Evolutionary conservation across 2,113 vertebrate species (phyloP), one percentile per base, ranked within the genome.

Genomic region (Sminthopsis crassicaudata): DNA sequence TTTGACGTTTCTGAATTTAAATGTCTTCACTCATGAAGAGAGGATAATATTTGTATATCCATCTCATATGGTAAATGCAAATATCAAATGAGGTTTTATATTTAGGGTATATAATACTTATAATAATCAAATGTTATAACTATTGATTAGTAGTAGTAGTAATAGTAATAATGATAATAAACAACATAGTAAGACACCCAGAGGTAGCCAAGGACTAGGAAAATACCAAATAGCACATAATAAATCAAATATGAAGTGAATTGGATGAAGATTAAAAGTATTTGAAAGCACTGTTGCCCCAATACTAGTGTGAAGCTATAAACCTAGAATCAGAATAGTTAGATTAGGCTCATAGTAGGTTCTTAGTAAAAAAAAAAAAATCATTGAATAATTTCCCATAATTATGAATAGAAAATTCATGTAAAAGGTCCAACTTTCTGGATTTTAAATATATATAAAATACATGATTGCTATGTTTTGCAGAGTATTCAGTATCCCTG

Each of bases 171-270:
- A 16, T 67, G 5, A 67, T 36, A n/a, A 30, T 60, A 60, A 60
- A 67, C 27, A 60, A 67, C 11, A 60, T 97, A 97, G 90, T 91
- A 48, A 92, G 97, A 96, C 91, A 95, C 92, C 90, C 55, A 46
- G n/a, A 23, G 94, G 25, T 88, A 84, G 53, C 42, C 48, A 48
- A 93, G 51, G 88, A 60, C 53, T 25, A 57, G 90, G 2, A 36
- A 42, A 23, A 26, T 22, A 5, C 53, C 36, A 10, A 94, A 24
- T 14, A 53, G 48, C 54, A 27, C 26, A 3, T 60, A 10, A 1
- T 90, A 88, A 57, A 94, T 91, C 53, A 92, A 53, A 55, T 93
- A 25, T 7, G 76, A 26, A 11, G 23, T 55, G 53, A 30, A 46
- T 3, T 52, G 5, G 36, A 42, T 67, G 92, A 88, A 92, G 94